Percentiles rank a stretch among this genome's conserved stretches.
Evolutionary conservation across 2,888 invertebrate genomes (phyloP).

Genomic region (Drosophila anomelani): DNA sequence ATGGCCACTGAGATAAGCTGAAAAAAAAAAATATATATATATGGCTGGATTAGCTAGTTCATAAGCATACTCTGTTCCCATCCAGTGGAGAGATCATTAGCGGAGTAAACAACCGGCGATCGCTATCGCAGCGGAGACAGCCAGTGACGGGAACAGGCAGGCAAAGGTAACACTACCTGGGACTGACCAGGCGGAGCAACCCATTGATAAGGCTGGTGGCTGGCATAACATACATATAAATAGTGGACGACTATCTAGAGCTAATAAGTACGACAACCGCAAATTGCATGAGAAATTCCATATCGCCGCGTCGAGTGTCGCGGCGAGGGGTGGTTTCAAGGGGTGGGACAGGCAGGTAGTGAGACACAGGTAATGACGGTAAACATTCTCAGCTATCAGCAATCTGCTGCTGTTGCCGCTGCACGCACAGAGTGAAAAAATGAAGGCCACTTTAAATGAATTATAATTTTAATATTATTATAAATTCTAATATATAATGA

Average conservation of each 20-base stretch:
- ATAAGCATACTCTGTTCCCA: constrained; percentile 2
- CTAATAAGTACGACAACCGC: constrained; percentile 62
- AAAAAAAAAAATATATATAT: constrained; percentile 16
- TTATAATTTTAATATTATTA: neutral
- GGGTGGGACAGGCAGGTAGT: constrained; percentile 24
- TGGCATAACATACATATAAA: neutral
- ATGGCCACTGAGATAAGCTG: constrained; percentile 27
- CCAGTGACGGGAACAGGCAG: constrained; percentile 1
- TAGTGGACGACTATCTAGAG: constrained; percentile 52
- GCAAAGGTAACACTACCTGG: constrained; percentile 25
- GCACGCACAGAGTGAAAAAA: constrained; percentile 30
- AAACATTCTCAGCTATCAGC: constrained; percentile 34
- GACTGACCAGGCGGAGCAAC: constrained; percentile 31
- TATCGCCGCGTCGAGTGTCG: neutral
- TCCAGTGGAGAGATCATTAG: constrained; percentile 24
- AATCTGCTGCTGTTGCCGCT: constrained; percentile 12
- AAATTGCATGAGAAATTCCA: constrained; percentile 67
- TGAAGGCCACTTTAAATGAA: neutral
- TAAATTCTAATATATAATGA: neutral
- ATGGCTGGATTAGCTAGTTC: constrained; percentile 15
- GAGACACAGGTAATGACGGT: constrained; percentile 47
- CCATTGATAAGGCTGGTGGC: constrained; percentile 59
- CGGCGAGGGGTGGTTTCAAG: neutral
- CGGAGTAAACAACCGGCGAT: constrained; percentile 34
- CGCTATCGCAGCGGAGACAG: constrained; percentile 21